These are phyloP conservation scores for Agraylea sexmaculata DNA, from an alignment of 1,140 invertebrate genomes.

Conservation along the genomic window DNA sequence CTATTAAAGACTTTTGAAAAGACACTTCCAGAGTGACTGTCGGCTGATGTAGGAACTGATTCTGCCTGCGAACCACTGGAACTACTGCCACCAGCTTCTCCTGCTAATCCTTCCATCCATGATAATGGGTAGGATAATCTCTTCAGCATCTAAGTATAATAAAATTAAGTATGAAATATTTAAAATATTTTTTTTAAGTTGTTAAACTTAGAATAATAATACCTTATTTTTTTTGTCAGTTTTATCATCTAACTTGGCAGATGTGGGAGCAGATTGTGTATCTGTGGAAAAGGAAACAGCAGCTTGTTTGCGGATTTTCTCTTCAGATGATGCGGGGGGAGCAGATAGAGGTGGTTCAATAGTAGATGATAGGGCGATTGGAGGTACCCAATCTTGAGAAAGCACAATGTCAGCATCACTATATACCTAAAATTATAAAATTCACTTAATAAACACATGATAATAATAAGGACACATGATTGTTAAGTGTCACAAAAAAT, in stretches of 20 bases:
- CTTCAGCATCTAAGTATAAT: slow-evolving; percentile 64
- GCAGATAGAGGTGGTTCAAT: slow-evolving; percentile 40
- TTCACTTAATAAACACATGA: too few species aligned
- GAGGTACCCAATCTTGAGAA: slow-evolving; percentile 71
- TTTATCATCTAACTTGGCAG: slow-evolving; percentile 40
- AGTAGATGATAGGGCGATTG: slow-evolving; percentile 58
- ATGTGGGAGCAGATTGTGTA: slow-evolving; percentile 26
- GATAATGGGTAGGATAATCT: slow-evolving; percentile 82
- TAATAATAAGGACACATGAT: too few species aligned
- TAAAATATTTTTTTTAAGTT: slow-evolving; percentile 1
- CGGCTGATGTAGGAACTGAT: slow-evolving; percentile 49
- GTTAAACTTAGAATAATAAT: slow-evolving; percentile 11
- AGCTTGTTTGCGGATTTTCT: slow-evolving; percentile 32
- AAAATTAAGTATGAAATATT: slow-evolving; percentile 2
- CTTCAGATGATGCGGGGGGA: slow-evolving; percentile 32
- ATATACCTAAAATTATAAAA: slow-evolving; percentile 51
- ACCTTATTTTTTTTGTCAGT: slow-evolving; percentile 55
- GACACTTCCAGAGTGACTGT: slow-evolving; percentile 59
- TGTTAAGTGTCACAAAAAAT: too few species aligned
- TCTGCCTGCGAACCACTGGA: slow-evolving; percentile 32
- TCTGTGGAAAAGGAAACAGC: slow-evolving; percentile 37
- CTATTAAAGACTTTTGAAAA: slow-evolving; percentile 86
- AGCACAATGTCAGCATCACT: slow-evolving; percentile 76
- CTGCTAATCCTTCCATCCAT: slow-evolving; percentile 79
- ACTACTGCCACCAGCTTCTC: slow-evolving; percentile 42